phyloP scores from a whole-genome alignment of 2,888 invertebrate genomes.

The Rutpela maculata region DNA sequence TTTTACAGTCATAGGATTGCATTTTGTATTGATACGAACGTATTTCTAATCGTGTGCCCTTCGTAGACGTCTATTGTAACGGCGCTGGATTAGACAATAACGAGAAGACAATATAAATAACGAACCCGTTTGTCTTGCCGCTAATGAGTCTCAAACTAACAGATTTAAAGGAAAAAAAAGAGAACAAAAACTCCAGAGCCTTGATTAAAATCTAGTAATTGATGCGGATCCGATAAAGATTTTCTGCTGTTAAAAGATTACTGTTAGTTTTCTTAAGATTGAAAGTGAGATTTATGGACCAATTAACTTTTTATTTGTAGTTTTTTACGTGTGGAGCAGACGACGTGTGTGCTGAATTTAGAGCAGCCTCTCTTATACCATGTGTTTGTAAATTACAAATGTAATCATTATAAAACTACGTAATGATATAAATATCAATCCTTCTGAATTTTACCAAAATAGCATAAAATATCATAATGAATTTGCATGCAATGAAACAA shows the following conservation, averaged over 20 bases:
- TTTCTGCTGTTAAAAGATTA: constrained; percentile 18
- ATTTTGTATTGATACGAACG: too few relatives aligned
- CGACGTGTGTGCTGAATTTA: neutral
- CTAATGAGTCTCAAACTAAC: constrained; percentile 46
- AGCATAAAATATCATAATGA: too few relatives aligned
- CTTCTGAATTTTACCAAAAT: too few relatives aligned
- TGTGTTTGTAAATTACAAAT: too few relatives aligned
- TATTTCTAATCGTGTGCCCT: neutral
- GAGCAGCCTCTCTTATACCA: too few relatives aligned
- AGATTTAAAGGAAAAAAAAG: constrained; percentile 33
- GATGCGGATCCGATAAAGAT: constrained; percentile 25
- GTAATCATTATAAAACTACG: too few relatives aligned
- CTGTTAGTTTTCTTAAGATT: constrained; percentile 35
- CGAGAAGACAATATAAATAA: constrained; percentile 48
- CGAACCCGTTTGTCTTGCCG: constrained; percentile 30
- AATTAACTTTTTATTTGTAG: constrained; percentile 36
- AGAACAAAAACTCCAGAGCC: constrained; percentile 36
- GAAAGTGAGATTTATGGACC: constrained; percentile 35
- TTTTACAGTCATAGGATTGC: too few relatives aligned
- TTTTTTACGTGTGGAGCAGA: neutral
- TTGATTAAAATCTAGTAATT: constrained; percentile 47
- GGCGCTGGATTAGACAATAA: constrained; percentile 37
- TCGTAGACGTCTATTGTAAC: neutral
- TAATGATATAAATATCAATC: too few relatives aligned
- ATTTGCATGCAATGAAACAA: too few relatives aligned